Percentiles rank a stretch among this genome's conserved stretches.
Conservation (phyloP, 2,888 invertebrate species). For the Synanthedon myopaeformis region DNA sequence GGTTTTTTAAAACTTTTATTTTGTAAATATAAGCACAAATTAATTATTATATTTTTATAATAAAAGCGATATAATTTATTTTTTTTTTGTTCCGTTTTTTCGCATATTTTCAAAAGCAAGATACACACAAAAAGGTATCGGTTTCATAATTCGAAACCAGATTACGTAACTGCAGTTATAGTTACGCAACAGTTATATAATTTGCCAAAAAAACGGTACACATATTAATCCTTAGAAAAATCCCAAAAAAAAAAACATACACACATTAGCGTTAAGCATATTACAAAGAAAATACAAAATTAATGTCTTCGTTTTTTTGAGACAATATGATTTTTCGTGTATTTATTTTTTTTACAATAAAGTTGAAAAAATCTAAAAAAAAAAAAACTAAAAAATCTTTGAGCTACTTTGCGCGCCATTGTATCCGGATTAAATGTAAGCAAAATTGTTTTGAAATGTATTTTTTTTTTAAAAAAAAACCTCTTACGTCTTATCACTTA, state of each 20-base stretch:
- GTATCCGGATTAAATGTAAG: not conserved
- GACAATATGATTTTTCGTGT: slow-evolving; percentile 17
- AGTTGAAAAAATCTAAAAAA: slow-evolving; percentile 1
- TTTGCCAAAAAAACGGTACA: too few relatives aligned
- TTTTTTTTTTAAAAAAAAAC: not conserved
- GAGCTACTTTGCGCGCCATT: slow-evolving; percentile 9
- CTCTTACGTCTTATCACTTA: not conserved
- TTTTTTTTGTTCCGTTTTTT: not conserved
- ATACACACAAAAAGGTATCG: too few relatives aligned
- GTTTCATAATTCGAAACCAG: too few relatives aligned
- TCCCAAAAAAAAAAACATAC: slow-evolving; percentile 12
- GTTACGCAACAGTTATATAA: too few relatives aligned
- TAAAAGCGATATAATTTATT: slow-evolving; percentile 2
- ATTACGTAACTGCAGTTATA: too few relatives aligned
- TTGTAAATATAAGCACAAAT: slow-evolving; percentile 28
- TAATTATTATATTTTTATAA: slow-evolving; percentile 7
- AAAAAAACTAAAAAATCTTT: slow-evolving; percentile 3
- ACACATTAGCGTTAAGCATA: slow-evolving; percentile 24
- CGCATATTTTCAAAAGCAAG: not conserved
- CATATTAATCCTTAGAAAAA: not conserved
- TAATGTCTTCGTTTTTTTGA: slow-evolving; percentile 17
- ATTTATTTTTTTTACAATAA: slow-evolving; percentile 9
- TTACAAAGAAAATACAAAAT: slow-evolving; percentile 13
- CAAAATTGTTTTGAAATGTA: not conserved
- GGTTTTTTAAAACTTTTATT: slow-evolving; percentile 24